Percentiles rank a stretch among this genome's conserved stretches.
Evolutionary conservation across 2,113 vertebrate genomes (phyloP).

Genomic region (Heterochromis multidens): DNA sequence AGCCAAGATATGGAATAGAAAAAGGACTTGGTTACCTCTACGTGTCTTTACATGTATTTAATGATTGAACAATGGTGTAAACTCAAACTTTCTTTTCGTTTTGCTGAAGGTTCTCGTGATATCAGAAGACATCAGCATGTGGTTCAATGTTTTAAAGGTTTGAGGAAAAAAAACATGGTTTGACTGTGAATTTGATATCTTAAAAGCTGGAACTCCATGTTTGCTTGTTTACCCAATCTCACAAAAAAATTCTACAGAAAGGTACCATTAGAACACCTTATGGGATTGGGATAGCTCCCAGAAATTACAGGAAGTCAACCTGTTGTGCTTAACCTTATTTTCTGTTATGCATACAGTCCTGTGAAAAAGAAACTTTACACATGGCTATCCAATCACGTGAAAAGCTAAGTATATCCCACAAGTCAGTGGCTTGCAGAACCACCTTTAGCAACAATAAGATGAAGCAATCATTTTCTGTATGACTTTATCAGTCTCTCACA

Average conservation of each 20-base stretch:
- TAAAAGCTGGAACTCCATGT: neutral
- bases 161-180: neutral
- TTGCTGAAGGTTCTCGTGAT: neutral
- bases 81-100: neutral
- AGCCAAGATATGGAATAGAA: neutral
- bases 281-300: neutral
- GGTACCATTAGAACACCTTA: no score
- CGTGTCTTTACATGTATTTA: neutral
- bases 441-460: neutral
- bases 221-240: no score
- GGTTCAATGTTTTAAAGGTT: neutral
- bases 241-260: no score
- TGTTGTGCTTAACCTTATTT: neutral
- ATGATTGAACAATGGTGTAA: neutral
- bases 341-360: neutral
- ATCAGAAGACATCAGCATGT: neutral
- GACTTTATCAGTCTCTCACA: neutral
- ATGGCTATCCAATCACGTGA: no score
- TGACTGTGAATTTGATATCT: no score
- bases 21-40: neutral
- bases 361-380: neutral
- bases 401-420: no score
- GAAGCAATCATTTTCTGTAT: neutral
- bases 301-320: neutral
- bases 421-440: neutral